Conservation (phyloP, 30 jellyfish, hydroid and myxozoan genomes). For the Calvadosia cruxmelitensis region DNA sequence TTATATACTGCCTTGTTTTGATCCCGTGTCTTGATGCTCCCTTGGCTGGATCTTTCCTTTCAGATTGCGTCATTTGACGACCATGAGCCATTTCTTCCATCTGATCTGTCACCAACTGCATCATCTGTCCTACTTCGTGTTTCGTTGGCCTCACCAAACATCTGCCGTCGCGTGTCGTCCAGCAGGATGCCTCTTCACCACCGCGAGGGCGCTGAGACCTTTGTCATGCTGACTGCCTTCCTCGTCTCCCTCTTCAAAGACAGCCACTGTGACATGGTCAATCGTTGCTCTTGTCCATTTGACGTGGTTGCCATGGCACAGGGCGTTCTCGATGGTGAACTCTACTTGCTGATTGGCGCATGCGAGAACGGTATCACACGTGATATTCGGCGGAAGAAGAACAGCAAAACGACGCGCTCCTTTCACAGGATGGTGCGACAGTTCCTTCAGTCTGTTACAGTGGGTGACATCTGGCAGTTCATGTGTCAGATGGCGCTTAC, state of each 20-base stretch:
- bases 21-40: too few species aligned
- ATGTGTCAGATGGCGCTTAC: slow-evolving; percentile 2
- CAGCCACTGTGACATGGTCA: not conserved
- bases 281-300: slow-evolving; percentile 17
- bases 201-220: not conserved
- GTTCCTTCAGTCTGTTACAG: slow-evolving; percentile 31
- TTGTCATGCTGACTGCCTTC: not conserved
- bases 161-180: not conserved
- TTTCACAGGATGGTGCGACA: slow-evolving; percentile 24
- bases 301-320: slow-evolving; percentile 43
- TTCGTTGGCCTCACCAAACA: not conserved
- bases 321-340: slow-evolving; percentile 43
- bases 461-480: slow-evolving; percentile 6
- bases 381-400: slow-evolving; percentile 38
- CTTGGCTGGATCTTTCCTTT: too few species aligned
- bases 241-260: not conserved
- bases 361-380: slow-evolving; percentile 36
- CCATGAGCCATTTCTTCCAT: too few species aligned
- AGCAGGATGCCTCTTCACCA: not conserved
- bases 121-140: too few species aligned
- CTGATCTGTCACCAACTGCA: too few species aligned
- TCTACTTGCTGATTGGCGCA: slow-evolving; percentile 31
- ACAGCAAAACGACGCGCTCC: slow-evolving; percentile 22
- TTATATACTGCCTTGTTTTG: too few species aligned
- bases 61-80: too few species aligned